Percentiles rank a stretch among this genome's conserved stretches.
These are phyloP conservation scores for Torymus auratus DNA, from an alignment of 2,888 invertebrate species.

Conservation along the genomic window DNA sequence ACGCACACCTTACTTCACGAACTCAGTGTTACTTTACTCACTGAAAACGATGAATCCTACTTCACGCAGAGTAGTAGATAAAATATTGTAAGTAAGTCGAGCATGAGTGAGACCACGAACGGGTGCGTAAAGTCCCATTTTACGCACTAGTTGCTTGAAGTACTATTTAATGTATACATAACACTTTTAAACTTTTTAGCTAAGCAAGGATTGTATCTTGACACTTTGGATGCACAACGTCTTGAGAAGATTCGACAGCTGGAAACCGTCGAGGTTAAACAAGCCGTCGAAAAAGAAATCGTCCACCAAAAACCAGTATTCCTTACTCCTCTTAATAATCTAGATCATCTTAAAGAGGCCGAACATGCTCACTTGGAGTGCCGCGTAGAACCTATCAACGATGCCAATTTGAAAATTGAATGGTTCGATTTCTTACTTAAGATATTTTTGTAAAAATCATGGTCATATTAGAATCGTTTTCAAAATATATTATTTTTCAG, in stretches of 20 bases:
- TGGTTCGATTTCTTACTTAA: slow-evolving; percentile 79
- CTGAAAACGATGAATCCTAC: no score
- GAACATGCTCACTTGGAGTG: slow-evolving; percentile 95
- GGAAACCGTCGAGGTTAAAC: slow-evolving; percentile 88
- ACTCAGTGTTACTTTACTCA: no score
- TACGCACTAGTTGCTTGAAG: no score
- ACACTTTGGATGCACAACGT: slow-evolving; percentile 94
- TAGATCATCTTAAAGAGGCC: slow-evolving; percentile 92
- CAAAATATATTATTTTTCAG: slow-evolving; percentile 58
- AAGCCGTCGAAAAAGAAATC: slow-evolving; percentile 85
- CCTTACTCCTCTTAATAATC: slow-evolving; percentile 91
- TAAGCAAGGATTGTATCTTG: slow-evolving; percentile 89
- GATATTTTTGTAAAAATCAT: slow-evolving; percentile 15
- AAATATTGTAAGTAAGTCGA: no score
- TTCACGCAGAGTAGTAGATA: no score
- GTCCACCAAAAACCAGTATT: slow-evolving; percentile 92
- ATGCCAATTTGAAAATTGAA: slow-evolving; percentile 92
- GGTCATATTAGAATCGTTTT: neutral
- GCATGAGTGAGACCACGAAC: no score
- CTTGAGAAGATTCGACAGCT: slow-evolving; percentile 91
- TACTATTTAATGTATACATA: neutral
- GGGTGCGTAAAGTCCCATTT: no score
- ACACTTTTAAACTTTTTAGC: slow-evolving; percentile 77
- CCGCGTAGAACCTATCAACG: slow-evolving; percentile 93
- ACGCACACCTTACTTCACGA: no score